A percentile compares a stretch with the other conserved stretches of the same genome.
Evolutionary conservation across 2,888 invertebrate genomes (phyloP).

Genomic region (Drosophila falleni): DNA sequence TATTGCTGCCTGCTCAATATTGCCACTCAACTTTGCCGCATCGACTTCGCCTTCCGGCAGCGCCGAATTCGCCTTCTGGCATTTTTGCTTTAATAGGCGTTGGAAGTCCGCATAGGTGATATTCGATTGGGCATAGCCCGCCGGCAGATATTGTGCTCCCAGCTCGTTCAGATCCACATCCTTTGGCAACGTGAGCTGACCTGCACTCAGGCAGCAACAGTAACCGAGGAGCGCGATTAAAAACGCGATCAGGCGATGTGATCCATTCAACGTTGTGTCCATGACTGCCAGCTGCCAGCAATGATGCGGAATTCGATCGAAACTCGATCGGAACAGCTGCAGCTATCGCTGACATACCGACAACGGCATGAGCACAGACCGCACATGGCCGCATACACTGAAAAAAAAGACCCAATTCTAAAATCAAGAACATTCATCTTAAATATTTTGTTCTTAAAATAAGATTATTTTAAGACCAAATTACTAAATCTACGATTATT

Average conservation of each 20-base stretch:
- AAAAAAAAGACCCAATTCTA: too few relatives aligned
- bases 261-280: constrained; percentile 43
- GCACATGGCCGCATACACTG: not conserved
- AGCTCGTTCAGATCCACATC: constrained; percentile 56
- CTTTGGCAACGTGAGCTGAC: constrained; percentile 28
- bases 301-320: not conserved
- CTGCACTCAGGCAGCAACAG: constrained; percentile 24
- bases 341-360: constrained; percentile 1
- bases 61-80: constrained; percentile 88
- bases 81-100: constrained; percentile 88
- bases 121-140: constrained; percentile 53
- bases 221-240: constrained; percentile 6
- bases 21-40: constrained; percentile 34
- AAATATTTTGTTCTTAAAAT: too few relatives aligned
- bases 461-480: too few relatives aligned
- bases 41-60: constrained; percentile 47
- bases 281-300: constrained; percentile 44
- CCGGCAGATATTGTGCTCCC: constrained; percentile 65
- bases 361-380: not conserved
- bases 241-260: constrained; percentile 32
- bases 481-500: too few relatives aligned
- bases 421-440: too few relatives aligned
- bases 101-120: constrained; percentile 85
- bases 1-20: constrained; percentile 55
- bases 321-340: constrained; percentile 1